A percentile compares a stretch with the other conserved stretches of the same genome.
Conservation (phyloP, 2,888 invertebrate genomes). For the Chorisops tibialis region DNA sequence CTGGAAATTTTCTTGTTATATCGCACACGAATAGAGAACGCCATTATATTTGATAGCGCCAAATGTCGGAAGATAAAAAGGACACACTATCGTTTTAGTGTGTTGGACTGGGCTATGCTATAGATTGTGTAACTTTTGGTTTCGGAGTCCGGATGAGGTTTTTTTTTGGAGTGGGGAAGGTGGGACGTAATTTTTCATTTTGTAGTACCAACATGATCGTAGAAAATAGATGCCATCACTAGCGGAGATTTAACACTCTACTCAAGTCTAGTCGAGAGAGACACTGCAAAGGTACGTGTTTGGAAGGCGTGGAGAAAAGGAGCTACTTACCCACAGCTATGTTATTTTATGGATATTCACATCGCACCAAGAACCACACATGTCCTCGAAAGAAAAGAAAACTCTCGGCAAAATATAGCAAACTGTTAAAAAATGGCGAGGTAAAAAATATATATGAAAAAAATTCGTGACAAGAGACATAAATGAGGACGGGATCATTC, state of each 20-base stretch:
- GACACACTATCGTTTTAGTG: conserved; percentile 10
- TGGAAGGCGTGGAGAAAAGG: not conserved
- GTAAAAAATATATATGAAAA: conserved; percentile 15
- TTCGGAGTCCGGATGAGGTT: not conserved
- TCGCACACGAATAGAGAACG: not conserved
- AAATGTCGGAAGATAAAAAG: conserved; percentile 11
- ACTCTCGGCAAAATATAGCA: conserved; percentile 13
- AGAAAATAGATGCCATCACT: conserved; percentile 3
- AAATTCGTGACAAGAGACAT: conserved; percentile 29
- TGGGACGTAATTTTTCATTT: conserved; percentile 25
- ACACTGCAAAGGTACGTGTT: conserved; percentile 16
- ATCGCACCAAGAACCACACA: not conserved
- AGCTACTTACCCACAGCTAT: conserved; percentile 3
- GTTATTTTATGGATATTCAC: not conserved
- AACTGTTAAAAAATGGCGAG: conserved; percentile 8
- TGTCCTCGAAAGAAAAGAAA: not conserved
- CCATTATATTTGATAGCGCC: conserved; percentile 21
- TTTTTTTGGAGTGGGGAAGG: too few species aligned
- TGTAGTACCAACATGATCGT: not conserved
- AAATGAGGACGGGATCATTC: conserved; percentile 20
- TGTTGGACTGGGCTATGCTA: conserved; percentile 4
- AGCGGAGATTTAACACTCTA: not conserved
- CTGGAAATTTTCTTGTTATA: conserved; percentile 11
- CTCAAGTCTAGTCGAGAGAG: not conserved
- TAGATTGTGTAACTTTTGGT: not conserved